Evolutionary conservation across 2,797 vertebrate species (phyloP), one percentile per base, ranked within the genome.

Genomic region (Ibycter americanus): DNA sequence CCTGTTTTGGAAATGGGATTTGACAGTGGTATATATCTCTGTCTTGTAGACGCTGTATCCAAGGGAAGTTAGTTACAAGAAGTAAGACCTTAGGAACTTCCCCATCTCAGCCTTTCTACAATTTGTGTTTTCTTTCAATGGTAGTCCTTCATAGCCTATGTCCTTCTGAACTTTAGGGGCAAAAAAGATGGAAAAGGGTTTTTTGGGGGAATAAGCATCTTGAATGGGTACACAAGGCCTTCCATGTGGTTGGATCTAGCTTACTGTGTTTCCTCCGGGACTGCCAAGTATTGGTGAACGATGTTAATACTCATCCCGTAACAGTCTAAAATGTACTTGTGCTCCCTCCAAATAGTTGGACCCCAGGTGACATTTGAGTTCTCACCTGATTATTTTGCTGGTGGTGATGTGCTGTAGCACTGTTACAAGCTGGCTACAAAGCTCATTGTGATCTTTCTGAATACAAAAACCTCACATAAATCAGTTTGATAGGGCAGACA

Each of bases 11-110:
- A 74, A 78, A 38, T n/a, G 18, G 21, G 32, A 18, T 78, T 93
- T 74, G 59, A 31, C 58, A 63, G 32, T 0, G 0, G 19, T 13
- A 10, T 1, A 0, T 40, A 7, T 34, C 26, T 83, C 38, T 79
- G 55, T 42, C 61, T 68, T n/a, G 9, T 38, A 44, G 59, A 31
- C 1, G 0, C 22, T 46, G 11, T 49, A 19, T 83, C 36, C 29
- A 44, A 25, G 14, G 29, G 32, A 93, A 63, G 38, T 59, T 66
- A 22, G 8, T 23, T 32, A 5, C 18, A 52, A 72, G 63, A 89
- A 94, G 23, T 36, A 22, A 27, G 12, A 9, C 36, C 19, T 34
- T 25, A 44, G 29, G 18, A 74, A 22, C 21, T 63, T 77, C 9
- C 17, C 12, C 12, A 6, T 77, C 54, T 52, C 40, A 56, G 21